Evolutionary conservation across 2,888 invertebrate genomes (phyloP).

Genomic region (Nephrotoma guestfalica): DNA sequence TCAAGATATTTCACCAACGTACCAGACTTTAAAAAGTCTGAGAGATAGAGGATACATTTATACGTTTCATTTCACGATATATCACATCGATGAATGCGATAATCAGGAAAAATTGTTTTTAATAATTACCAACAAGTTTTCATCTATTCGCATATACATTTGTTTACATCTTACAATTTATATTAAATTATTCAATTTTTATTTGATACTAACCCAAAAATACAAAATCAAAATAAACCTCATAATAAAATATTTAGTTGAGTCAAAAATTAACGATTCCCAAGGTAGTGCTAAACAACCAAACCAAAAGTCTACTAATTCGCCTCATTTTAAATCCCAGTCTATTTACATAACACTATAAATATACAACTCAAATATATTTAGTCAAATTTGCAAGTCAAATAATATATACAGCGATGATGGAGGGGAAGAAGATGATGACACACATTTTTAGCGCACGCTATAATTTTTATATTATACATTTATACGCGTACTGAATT

Average conservation of each 20-base stretch:
- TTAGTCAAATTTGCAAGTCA: neutral
- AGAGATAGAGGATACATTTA: no score
- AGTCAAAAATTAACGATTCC: neutral
- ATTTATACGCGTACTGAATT: neutral
- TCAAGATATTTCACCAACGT: no score
- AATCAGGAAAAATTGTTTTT: no score
- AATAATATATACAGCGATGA: neutral
- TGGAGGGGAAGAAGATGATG: neutral
- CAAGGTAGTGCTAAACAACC: neutral
- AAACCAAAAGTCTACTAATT: neutral
- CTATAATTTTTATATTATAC: neutral
- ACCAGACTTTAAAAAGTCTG: no score
- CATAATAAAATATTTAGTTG: neutral
- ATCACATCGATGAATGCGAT: no score
- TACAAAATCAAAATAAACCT: no score
- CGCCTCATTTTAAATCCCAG: neutral
- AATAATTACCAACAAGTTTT: no score
- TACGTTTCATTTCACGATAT: no score
- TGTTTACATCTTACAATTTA: no score
- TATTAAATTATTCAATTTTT: no score
- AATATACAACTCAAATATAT: neutral
- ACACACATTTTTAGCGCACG: neutral
- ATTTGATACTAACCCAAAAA: no score
- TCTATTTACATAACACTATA: neutral
- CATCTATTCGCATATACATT: no score